These are phyloP conservation scores for Cyclura pinguis DNA, from an alignment of 2,797 vertebrate genomes.

Conservation along the genomic window DNA sequence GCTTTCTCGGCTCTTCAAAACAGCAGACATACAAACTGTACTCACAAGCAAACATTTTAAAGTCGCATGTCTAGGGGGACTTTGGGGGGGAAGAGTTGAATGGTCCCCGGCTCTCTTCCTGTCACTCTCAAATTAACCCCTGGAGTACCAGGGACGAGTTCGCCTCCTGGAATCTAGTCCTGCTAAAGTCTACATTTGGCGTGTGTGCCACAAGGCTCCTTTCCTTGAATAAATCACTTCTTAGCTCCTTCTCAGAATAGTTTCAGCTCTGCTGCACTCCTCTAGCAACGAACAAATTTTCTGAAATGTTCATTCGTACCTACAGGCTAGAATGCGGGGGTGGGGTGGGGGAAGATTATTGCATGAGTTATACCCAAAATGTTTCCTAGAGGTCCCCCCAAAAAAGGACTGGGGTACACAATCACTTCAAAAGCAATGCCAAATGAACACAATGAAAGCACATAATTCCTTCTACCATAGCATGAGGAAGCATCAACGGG, in stretches of 20 bases:
- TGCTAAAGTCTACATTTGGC: conserved; percentile 68
- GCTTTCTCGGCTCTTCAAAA: conserved; percentile 60
- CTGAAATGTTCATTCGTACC: conserved; percentile 69
- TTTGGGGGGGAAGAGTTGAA: conserved; percentile 45
- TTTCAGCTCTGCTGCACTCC: conserved; percentile 52
- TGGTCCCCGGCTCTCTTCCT: conserved; percentile 24
- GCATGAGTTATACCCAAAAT: conserved; percentile 38
- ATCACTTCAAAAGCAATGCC: conserved; percentile 30
- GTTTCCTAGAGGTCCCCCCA: conserved; percentile 37
- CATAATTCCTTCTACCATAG: conserved; percentile 43
- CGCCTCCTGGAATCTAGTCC: conserved; percentile 67
- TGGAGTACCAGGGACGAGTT: conserved; percentile 58
- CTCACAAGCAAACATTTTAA: conserved; percentile 60
- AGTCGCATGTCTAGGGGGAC: conserved; percentile 67
- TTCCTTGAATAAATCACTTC: conserved; percentile 57
- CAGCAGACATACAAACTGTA: conserved; percentile 63
- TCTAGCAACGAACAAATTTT: conserved; percentile 65
- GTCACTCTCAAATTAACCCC: conserved; percentile 77
- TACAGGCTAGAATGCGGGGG: conserved; percentile 34
- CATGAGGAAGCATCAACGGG: conserved; percentile 39
- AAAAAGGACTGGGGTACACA: conserved; percentile 10
- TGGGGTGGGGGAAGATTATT: too few species aligned
- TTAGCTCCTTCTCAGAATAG: conserved; percentile 46
- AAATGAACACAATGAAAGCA: conserved; percentile 24
- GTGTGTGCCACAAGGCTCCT: neutral